Evolutionary conservation across 2,888 invertebrate species (phyloP).

Genomic region (Kuschelorhynchus macadamiae): DNA sequence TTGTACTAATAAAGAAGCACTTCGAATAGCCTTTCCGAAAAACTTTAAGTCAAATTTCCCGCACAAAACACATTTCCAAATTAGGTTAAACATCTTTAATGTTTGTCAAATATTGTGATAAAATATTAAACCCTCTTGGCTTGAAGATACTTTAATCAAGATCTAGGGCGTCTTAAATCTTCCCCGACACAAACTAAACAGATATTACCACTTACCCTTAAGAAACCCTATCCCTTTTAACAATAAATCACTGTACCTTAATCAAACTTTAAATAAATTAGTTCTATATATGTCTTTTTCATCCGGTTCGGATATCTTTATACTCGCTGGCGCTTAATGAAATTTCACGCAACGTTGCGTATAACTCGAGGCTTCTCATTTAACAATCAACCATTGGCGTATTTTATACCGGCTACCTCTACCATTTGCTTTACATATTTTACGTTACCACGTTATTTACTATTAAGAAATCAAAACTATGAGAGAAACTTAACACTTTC

Average conservation of each 20-base stretch:
- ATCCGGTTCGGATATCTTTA: conserved; percentile 7
- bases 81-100: not conserved
- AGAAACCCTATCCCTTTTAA: conserved; percentile 28
- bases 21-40: too few species aligned
- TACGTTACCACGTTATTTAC: too few species aligned
- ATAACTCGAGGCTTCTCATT: too few species aligned
- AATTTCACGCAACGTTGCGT: not conserved
- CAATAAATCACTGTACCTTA: conserved; percentile 37
- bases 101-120: conserved; percentile 22
- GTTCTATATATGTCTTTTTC: conserved; percentile 27
- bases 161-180: conserved; percentile 34
- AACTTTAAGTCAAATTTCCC: too few species aligned
- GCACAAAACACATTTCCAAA: too few species aligned
- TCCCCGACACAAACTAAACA: conserved; percentile 40
- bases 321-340: conserved; percentile 1
- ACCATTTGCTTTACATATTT: too few species aligned
- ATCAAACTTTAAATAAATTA: conserved; percentile 39
- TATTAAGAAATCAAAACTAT: too few species aligned
- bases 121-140: conserved; percentile 19
- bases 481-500: too few species aligned
- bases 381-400: too few species aligned
- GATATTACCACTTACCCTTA: conserved; percentile 41
- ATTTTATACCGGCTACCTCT: too few species aligned
- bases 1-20: too few species aligned
- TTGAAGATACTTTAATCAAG: conserved; percentile 35